A percentile compares a stretch with the other conserved stretches of the same genome.
These are phyloP conservation scores for Sebastes dallii DNA, from an alignment of 2,797 vertebrate species.

Conservation along the genomic window DNA sequence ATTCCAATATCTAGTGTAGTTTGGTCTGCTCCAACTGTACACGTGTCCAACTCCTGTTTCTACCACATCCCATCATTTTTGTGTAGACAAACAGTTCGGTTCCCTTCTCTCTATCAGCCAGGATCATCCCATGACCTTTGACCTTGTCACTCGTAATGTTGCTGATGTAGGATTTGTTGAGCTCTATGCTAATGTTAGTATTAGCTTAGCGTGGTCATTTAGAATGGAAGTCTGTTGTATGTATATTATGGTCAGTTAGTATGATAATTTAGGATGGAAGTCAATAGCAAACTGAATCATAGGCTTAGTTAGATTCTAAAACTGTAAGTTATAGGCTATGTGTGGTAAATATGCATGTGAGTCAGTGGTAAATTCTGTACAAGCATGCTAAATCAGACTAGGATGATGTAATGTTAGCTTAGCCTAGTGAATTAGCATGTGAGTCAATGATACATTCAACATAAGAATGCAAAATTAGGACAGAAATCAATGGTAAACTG, in stretches of 20 bases:
- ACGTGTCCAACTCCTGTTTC: background rate
- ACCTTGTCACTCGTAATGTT: background rate
- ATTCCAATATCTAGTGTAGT: background rate
- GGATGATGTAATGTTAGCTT: background rate
- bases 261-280: background rate
- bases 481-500: background rate
- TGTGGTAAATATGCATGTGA: background rate
- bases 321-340: too few species aligned
- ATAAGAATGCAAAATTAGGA: background rate
- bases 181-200: background rate
- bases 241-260: background rate
- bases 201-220: background rate
- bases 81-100: background rate
- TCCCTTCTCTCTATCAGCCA: background rate
- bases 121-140: background rate
- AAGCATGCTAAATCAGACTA: background rate
- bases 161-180: too few species aligned
- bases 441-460: background rate
- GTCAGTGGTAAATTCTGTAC: background rate
- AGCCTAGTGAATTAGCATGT: background rate
- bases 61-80: background rate
- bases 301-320: background rate
- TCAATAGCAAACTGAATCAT: background rate
- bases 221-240: background rate
- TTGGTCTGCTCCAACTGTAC: background rate